Evolutionary conservation across 2,888 invertebrate species (phyloP), one percentile per base, ranked within the genome.

Genomic region (Lasioglossum pauxillum): DNA sequence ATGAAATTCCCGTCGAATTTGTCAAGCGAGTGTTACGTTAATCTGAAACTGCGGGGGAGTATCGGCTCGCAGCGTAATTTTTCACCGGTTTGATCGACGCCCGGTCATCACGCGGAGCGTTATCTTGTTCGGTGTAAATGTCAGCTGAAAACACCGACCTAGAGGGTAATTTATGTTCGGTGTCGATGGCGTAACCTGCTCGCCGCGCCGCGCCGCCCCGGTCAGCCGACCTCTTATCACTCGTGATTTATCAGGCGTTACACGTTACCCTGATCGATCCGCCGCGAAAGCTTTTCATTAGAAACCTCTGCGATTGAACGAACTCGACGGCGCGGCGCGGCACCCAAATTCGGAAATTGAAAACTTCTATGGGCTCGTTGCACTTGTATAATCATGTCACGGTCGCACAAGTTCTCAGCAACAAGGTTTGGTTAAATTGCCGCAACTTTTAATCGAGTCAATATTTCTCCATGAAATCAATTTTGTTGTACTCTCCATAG

Each of bases 41-140:
- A 38, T 38, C 60, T 16, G 60, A 14, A n/a, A 60, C 38, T 8
- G 69, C 38, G 23, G 19, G 38, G 69, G 69, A 69, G 60, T 41
- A 46, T 79, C 75, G 46, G n/a, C 46, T 79, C 78, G 23, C 83
- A 38, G 14, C 1, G 12, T 64, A 76, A 83, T 85, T 76, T 83
- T 75, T 76, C 73, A 79, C n/a, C 41, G 12, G 38, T 64, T 38
- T 75, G 75, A 83, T 75, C 44, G 75, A 78, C 57, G 67, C 19
- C 31, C 1, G 75, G 46, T 35, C 76, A 81, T 46, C 23, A 31
- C 31, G 75, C n/a, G 49, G 7, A 7, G 35, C 35, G 82, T 79
- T 85, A 83, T 79, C 84, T 79, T 14, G 53, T 46, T 57, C 46
- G 53, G 16, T 67, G 64, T 73, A 78, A 74, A 82, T 60, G 75